Conservation (phyloP, 1,140 invertebrate species). For the Drosophila teissieri region DNA sequence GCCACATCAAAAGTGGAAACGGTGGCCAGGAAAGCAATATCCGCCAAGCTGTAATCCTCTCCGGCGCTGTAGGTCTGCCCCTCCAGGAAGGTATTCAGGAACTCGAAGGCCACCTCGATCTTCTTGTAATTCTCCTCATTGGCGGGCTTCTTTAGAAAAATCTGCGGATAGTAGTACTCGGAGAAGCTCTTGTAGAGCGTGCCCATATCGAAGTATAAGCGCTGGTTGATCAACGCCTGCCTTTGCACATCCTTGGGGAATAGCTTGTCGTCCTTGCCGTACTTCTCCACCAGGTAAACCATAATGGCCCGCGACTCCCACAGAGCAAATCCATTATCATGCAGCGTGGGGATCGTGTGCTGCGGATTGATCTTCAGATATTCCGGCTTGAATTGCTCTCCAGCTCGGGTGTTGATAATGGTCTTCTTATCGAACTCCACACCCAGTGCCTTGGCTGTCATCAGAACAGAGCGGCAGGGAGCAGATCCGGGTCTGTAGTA, state of each 20-base stretch:
- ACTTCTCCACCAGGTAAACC: constrained; percentile 86
- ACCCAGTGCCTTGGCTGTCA: constrained; percentile 85
- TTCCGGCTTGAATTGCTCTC: constrained; percentile 88
- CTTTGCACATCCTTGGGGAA: constrained; percentile 88
- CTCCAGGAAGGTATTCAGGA: constrained; percentile 89
- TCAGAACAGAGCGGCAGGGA: constrained; percentile 86
- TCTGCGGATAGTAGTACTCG: constrained; percentile 89
- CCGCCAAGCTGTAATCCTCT: constrained; percentile 90
- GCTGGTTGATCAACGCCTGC: constrained; percentile 89
- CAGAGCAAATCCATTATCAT: constrained; percentile 58
- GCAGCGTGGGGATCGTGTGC: constrained; percentile 77
- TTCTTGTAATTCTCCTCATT: constrained; percentile 88
- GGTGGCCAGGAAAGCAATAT: constrained; percentile 87
- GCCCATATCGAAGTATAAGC: constrained; percentile 90
- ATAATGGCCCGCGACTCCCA: constrained; percentile 84
- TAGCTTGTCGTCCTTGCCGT: constrained; percentile 86
- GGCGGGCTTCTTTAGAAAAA: constrained; percentile 87
- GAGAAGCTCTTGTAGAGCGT: constrained; percentile 87
- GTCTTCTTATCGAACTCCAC: constrained; percentile 83
- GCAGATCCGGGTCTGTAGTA: constrained; percentile 89
- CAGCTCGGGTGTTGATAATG: constrained; percentile 86
- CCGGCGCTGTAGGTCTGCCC: constrained; percentile 88
- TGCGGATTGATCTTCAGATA: constrained; percentile 85
- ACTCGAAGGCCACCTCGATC: constrained; percentile 87
- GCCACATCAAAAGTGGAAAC: constrained; percentile 89